Percentiles rank a stretch among this genome's conserved stretches.
Conservation (phyloP, 2,888 invertebrate species). For the Cheilosia scutellata region DNA sequence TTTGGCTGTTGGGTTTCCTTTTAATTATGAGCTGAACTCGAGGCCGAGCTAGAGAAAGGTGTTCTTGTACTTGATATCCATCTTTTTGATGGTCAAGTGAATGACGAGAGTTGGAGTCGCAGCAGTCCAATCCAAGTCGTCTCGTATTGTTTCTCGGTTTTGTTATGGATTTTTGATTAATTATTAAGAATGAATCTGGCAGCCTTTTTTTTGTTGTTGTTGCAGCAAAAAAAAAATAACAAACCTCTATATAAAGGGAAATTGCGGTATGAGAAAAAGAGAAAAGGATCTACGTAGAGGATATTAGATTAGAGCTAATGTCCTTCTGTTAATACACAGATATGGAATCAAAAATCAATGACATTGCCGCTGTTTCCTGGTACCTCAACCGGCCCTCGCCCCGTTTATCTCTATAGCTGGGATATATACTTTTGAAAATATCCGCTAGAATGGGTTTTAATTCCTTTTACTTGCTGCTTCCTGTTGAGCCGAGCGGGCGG, state of each 20-base stretch:
- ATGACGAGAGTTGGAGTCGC: slow-evolving; percentile 27
- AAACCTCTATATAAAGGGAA: slow-evolving; percentile 30
- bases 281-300: slow-evolving; percentile 52
- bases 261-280: slow-evolving; percentile 22
- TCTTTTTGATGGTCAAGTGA: slow-evolving; percentile 65
- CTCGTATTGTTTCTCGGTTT: slow-evolving; percentile 11
- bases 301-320: slow-evolving; percentile 67
- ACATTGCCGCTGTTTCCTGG: slow-evolving; percentile 67
- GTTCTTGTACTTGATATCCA: slow-evolving; percentile 34
- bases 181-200: slow-evolving; percentile 58
- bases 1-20: slow-evolving; percentile 41
- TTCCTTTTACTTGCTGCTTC: slow-evolving; percentile 81
- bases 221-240: too few relatives aligned
- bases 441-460: slow-evolving; percentile 84
- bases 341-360: slow-evolving; percentile 80
- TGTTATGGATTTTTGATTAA: slow-evolving; percentile 66
- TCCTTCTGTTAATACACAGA: slow-evolving; percentile 74
- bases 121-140: too few relatives aligned
- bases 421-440: slow-evolving; percentile 82
- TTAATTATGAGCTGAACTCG: slow-evolving; percentile 65
- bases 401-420: neutral
- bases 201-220: slow-evolving; percentile 22
- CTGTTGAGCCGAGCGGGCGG: slow-evolving; percentile 20
- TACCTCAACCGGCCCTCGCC: slow-evolving; percentile 4
- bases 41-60: slow-evolving; percentile 24